Base-by-base conservation (phyloP, 2,888 invertebrate species). In the Trilocha varians region DNA sequence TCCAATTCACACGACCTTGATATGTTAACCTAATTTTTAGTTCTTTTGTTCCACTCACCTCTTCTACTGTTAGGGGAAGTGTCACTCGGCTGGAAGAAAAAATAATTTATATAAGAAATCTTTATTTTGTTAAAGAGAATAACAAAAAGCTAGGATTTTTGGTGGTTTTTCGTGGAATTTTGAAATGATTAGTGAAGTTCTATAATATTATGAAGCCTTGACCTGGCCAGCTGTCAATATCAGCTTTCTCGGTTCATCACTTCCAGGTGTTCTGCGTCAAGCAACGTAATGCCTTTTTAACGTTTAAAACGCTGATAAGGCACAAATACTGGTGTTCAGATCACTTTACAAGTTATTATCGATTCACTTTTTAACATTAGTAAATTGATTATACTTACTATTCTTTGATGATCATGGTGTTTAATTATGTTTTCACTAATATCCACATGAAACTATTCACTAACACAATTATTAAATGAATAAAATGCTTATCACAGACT, bases 51-150 rank as follows among this genome's bases (percentile, higher is more conserved):
- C 46, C 46, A 48, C 93, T 89, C 88, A 97, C 97, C 94, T 98
- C 97, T 88, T 98, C 97, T 60, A 98, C 97, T 65, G 96, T 96
- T 82, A 98, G 90, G 72, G 97, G 97, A 83, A 98, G 91, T 78
- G 96, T 93, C 70, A 98, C 95, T 74, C 98, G 97, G 89, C 97
- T 97, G 91, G 73, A 91, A 90, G 73, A 63, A 76, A 80, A 70
- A 47, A 58, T 48, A 41, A 40, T 16, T 39, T 34, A 14, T 38
- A 9, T 25, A 9, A 25, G 11, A 18, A 25, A 25, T 9, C 25
- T 25, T 9, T 25, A 9, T 25, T 4, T 18, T n/a, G n/a, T n/a
- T n/a, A n/a, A n/a, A n/a, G n/a, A n/a, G n/a, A n/a, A n/a, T n/a
- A n/a, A n/a, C n/a, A n/a, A 18, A 18, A 25, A 3, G 8, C 6